Conservation (phyloP, 2,888 invertebrate species). For the Allolobophora icterica region DNA sequence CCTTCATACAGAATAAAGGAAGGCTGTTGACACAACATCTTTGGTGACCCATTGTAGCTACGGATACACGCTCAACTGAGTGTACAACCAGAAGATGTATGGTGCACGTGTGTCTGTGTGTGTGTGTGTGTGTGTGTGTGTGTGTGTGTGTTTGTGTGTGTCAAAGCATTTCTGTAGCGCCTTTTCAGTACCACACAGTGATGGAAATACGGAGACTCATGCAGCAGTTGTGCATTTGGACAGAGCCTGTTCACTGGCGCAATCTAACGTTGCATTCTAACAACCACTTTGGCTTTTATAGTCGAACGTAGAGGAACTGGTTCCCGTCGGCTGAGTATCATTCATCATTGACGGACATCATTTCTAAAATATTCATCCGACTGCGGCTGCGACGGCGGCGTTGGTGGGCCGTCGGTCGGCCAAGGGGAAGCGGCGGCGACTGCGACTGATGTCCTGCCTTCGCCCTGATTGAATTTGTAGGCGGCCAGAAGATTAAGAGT, state of each 20-base stretch:
- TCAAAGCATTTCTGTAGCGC: background rate
- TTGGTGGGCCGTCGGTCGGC: too few relatives aligned
- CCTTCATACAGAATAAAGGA: too few relatives aligned
- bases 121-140: too few relatives aligned
- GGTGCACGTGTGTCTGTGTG: background rate
- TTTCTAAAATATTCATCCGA: background rate
- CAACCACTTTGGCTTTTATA: background rate
- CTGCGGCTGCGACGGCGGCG: background rate
- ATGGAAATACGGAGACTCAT: background rate
- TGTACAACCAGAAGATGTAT: background rate
- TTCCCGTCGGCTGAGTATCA: background rate
- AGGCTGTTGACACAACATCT: too few relatives aligned
- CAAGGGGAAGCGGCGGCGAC: background rate
- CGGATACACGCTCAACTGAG: too few relatives aligned
- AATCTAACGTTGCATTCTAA: background rate
- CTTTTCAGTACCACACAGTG: background rate
- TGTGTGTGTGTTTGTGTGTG: background rate
- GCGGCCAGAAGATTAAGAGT: conserved; percentile 17
- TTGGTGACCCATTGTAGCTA: too few relatives aligned
- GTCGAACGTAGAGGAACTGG: too few relatives aligned
- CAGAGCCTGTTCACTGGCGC: background rate
- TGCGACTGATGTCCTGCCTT: background rate
- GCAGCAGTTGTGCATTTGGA: conserved; percentile 8
- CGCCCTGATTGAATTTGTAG: background rate
- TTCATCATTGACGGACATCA: background rate